phyloP scores from a whole-genome alignment of 2,797 vertebrate species.

The Chiloscyllium punctatum region DNA sequence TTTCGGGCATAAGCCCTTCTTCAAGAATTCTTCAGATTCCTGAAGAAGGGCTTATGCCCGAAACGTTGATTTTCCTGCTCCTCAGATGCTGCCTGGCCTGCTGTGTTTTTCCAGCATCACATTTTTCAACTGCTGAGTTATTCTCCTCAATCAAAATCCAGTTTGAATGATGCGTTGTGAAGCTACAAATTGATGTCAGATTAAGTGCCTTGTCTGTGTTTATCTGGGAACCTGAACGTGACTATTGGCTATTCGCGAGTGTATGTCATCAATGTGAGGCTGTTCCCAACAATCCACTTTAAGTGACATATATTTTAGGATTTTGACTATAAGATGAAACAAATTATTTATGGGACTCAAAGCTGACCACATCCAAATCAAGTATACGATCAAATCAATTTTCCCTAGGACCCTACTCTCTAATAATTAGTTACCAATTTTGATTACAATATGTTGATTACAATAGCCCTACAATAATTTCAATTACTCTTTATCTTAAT shows the following conservation, averaged over 20 bases:
- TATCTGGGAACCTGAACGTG: neutral
- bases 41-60: too few relatives aligned
- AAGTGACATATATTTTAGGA: neutral
- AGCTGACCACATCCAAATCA: neutral
- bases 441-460: neutral
- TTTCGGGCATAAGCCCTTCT: too few relatives aligned
- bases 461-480: neutral
- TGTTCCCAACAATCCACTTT: neutral
- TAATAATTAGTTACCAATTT: neutral
- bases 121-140: neutral
- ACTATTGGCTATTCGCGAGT: neutral
- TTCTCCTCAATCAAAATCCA: neutral
- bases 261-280: neutral
- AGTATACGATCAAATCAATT: slow-evolving; percentile 12
- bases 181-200: neutral
- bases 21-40: too few relatives aligned
- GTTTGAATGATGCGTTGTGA: neutral
- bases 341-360: neutral
- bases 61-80: too few relatives aligned
- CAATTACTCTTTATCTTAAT: neutral
- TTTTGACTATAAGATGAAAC: neutral
- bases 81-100: too few relatives aligned
- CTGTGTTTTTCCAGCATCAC: too few relatives aligned
- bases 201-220: neutral
- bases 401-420: neutral